Evolutionary conservation across 2,888 invertebrate species (phyloP).

Genomic region (Cephonodes hylas): DNA sequence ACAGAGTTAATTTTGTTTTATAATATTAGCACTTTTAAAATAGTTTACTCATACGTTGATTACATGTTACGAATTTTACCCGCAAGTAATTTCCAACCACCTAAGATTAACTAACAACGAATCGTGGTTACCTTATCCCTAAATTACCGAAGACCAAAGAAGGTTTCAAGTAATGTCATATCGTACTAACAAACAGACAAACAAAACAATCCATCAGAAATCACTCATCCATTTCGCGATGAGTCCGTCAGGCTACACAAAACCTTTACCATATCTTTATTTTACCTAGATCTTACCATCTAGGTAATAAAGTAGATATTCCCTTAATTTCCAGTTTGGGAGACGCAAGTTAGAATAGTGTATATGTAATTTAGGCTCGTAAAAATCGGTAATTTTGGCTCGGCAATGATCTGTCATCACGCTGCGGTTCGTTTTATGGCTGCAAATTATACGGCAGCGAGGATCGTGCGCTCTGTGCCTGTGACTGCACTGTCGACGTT

Average conservation of each 20-base stretch:
- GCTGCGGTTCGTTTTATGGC: constrained; percentile 48
- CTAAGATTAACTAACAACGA: not conserved
- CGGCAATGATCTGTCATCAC: constrained; percentile 57
- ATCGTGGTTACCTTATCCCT: not conserved
- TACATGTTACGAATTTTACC: too few relatives aligned
- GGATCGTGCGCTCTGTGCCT: constrained; percentile 20
- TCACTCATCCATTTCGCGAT: constrained; percentile 34
- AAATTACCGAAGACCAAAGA: not conserved
- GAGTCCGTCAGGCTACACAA: not conserved
- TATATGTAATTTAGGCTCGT: constrained; percentile 52
- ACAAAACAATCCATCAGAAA: constrained; percentile 37
- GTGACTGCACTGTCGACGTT: not conserved
- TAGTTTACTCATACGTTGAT: too few relatives aligned
- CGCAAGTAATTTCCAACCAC: too few relatives aligned
- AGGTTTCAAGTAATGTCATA: not conserved
- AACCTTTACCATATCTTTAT: not conserved
- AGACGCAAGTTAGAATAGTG: constrained; percentile 12
- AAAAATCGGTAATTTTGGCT: constrained; percentile 51
- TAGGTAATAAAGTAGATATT: constrained; percentile 22
- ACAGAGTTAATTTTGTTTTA: too few relatives aligned
- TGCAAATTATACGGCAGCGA: constrained; percentile 49
- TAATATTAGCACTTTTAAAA: too few relatives aligned
- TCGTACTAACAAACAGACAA: constrained; percentile 34
- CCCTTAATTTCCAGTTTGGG: not conserved
- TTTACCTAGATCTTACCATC: constrained; percentile 12